Conservation (phyloP, 1,140 invertebrate species). For the Euura lappo region DNA sequence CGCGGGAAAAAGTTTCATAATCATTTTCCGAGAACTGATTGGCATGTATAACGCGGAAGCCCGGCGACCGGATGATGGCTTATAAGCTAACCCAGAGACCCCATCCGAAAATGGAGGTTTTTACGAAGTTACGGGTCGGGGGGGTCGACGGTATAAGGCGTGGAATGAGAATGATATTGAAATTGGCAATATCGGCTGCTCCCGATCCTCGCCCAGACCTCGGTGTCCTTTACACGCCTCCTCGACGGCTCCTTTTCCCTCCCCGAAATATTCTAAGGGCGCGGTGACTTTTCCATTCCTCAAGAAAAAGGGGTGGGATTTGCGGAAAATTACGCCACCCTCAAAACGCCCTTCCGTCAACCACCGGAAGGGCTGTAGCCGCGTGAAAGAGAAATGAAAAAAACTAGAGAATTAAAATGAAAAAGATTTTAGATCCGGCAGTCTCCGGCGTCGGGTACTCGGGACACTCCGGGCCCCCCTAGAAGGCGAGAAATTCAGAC, state of each 20-base stretch:
- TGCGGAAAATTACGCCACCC: neutral
- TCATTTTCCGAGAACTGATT: no score
- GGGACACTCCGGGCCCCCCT: no score
- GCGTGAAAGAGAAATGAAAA: neutral
- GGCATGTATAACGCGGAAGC: no score
- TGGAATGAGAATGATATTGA: slow-evolving; percentile 4
- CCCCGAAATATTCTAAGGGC: neutral
- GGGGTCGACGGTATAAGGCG: neutral
- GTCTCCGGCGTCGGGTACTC: no score
- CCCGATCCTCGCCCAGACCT: neutral
- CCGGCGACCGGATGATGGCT: no score
- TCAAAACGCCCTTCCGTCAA: no score
- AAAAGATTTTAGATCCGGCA: no score
- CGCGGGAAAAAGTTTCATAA: no score
- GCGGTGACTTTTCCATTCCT: neutral
- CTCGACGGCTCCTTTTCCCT: no score
- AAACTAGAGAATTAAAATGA: no score
- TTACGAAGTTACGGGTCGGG: neutral
- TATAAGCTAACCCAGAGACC: no score
- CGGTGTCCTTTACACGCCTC: no score
- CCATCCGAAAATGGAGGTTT: neutral
- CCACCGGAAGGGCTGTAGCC: neutral
- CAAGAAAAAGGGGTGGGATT: neutral
- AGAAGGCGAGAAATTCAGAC: neutral
- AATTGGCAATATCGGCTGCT: neutral